phyloP scores from a whole-genome alignment of 2,113 vertebrate species.

The Manacus vitellinus region DNA sequence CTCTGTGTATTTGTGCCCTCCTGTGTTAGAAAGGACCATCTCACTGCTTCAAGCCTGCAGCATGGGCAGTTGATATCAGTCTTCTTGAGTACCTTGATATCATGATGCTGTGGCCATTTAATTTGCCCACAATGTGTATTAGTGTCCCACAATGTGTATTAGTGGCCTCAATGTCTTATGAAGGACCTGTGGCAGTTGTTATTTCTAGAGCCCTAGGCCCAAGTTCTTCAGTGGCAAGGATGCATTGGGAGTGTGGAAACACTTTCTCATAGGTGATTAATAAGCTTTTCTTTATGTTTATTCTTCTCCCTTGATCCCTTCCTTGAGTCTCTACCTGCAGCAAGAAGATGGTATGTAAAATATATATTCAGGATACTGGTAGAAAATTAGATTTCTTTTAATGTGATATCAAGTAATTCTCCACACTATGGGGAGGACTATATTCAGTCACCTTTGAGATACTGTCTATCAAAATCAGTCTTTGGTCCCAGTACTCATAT shows the following conservation, averaged over 20 bases:
- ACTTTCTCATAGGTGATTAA: background rate
- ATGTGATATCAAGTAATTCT: background rate
- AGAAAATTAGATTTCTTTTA: background rate
- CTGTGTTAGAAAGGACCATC: fast-evolving
- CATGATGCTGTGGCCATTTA: background rate
- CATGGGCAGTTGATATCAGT: fast-evolving
- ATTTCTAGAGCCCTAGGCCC: background rate
- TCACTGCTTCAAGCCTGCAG: background rate
- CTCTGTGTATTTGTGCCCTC: background rate
- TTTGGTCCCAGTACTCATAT: background rate
- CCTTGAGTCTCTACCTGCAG: background rate
- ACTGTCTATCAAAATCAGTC: background rate
- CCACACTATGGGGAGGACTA: background rate
- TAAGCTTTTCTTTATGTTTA: background rate
- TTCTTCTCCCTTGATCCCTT: background rate
- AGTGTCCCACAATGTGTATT: fast-evolving
- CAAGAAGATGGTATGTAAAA: background rate
- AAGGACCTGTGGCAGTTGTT: fast-evolving
- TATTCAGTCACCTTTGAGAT: background rate
- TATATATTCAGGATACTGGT: background rate
- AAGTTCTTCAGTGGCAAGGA: background rate
- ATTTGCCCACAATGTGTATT: too few relatives aligned
- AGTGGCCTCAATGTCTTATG: background rate
- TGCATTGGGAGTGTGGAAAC: background rate
- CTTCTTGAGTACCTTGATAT: background rate